Evolutionary conservation across 2,113 vertebrate genomes (phyloP), one percentile per base, ranked within the genome.

Genomic region (Gasterosteus nipponicus): DNA sequence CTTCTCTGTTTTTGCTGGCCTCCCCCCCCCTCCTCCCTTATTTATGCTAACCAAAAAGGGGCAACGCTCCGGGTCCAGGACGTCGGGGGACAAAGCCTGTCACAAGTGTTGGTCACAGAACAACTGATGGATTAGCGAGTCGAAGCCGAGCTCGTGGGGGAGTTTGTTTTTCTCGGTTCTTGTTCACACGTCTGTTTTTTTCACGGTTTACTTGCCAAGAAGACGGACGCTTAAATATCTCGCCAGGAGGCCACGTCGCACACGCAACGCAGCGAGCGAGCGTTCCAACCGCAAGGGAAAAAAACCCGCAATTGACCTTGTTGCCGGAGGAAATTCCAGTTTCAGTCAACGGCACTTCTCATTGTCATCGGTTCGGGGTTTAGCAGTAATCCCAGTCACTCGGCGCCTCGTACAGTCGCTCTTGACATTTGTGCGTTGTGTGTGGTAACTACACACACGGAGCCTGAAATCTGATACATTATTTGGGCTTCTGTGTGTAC

Each of bases 11-110:
- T 54, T 90, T 92, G 86, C 91, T 81, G 69, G 67, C 29, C 31
- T n/a, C 74, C 76, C 47, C 75, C 77, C 49, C 49, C 19, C 49
- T 10, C 65, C 75, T 63, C 77, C 84, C 85, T 90, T 90, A 91
- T 90, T 90, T 93, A 93, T 94, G 93, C 89, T 89, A 94, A 93
- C 92, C 83, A 89, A 91, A 91, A 89, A 84, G 86, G 90, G 80
- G 87, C 91, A 89, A 91, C 85, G 87, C 88, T 80, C 83, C 58
- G 74, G 49, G 77, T 86, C 73, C 77, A 74, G 89, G 86, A 89
- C 69, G 33, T 85, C 69, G 66, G 78, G 66, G 78, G 74, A 93
- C 92, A 93, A 93, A 93, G 85, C 89, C 87, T 89, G 91, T 91
- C 90, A 92, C 80, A 87, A 84, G 87, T 88, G 85, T 93, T 91